These are phyloP conservation scores for Piscicola geometra DNA, from an alignment of 2,888 invertebrate species.

Conservation along the genomic window DNA sequence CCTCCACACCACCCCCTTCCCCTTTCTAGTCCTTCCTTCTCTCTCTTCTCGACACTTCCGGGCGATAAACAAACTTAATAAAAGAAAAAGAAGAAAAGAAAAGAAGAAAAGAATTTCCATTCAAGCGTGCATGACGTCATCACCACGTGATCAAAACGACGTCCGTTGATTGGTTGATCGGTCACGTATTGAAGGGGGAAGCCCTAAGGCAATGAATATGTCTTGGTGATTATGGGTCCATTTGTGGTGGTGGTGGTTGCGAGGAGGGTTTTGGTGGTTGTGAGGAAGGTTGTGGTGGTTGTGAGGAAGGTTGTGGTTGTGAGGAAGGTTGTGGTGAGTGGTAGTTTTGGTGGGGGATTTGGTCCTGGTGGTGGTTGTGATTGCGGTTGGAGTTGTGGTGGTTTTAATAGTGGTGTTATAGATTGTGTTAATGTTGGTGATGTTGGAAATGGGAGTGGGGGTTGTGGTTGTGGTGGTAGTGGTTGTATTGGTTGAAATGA, in stretches of 20 bases:
- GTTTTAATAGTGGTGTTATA: conserved; percentile 33
- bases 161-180: conserved; percentile 6
- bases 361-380: not conserved
- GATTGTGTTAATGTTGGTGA: conserved; percentile 31
- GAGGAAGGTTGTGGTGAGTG: too few relatives aligned
- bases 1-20: not conserved
- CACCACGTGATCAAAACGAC: conserved; percentile 1
- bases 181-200: conserved; percentile 10
- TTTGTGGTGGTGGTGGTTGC: too few relatives aligned
- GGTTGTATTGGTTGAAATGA: conserved; percentile 30
- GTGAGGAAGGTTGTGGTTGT: too few relatives aligned
- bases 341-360: too few relatives aligned
- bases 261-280: too few relatives aligned
- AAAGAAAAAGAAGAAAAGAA: too few relatives aligned
- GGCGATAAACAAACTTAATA: not conserved
- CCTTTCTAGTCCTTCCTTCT: too few relatives aligned
- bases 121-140: conserved; percentile 3
- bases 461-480: conserved; percentile 31
- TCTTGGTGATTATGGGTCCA: too few relatives aligned
- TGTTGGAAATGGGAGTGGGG: conserved; percentile 27
- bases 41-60: not conserved
- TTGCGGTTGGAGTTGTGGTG: conserved; percentile 29
- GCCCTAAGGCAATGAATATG: not conserved
- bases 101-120: not conserved
- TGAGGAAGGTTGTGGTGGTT: too few relatives aligned